Evolutionary conservation across 2,888 invertebrate species (phyloP).

Genomic region (Myopa testacea): DNA sequence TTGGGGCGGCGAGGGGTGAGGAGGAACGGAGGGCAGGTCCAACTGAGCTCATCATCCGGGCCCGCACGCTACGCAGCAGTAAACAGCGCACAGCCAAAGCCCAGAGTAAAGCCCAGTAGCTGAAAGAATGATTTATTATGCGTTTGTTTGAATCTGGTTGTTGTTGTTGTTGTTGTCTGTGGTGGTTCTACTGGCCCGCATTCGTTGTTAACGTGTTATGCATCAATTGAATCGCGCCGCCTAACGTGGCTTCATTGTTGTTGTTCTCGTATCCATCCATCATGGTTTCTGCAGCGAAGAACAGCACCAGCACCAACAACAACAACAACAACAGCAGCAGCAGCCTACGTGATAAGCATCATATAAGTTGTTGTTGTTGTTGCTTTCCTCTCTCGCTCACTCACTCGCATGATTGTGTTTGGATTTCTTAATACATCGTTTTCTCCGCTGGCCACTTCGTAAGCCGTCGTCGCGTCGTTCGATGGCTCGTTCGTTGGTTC

Average conservation of each 20-base stretch:
- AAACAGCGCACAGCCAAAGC: not conserved
- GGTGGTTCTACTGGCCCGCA: slow-evolving; percentile 5
- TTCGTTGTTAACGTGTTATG: not conserved
- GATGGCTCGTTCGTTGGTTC: not conserved
- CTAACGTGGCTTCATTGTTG: not conserved
- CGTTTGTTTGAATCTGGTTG: slow-evolving; percentile 37
- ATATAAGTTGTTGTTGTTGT: not conserved
- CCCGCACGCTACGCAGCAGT: not conserved
- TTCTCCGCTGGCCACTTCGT: not conserved
- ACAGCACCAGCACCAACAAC: not conserved
- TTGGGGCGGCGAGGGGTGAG: not conserved
- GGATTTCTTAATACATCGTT: no score
- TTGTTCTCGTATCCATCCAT: not conserved
- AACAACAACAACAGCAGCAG: not conserved
- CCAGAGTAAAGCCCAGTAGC: slow-evolving; percentile 56
- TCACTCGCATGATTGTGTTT: no score
- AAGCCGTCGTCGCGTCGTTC: not conserved
- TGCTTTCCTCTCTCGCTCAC: not conserved
- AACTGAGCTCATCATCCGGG: not conserved
- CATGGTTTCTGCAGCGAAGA: not conserved
- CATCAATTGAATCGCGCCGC: not conserved
- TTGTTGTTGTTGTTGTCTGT: slow-evolving; percentile 31
- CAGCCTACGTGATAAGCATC: slow-evolving; percentile 14
- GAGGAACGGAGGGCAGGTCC: not conserved
- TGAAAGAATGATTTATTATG: slow-evolving; percentile 56